A percentile compares a stretch with the other conserved stretches of the same genome.
phyloP scores from a whole-genome alignment of 2,888 invertebrate genomes.

The Drosophila pseudotalamancana region DNA sequence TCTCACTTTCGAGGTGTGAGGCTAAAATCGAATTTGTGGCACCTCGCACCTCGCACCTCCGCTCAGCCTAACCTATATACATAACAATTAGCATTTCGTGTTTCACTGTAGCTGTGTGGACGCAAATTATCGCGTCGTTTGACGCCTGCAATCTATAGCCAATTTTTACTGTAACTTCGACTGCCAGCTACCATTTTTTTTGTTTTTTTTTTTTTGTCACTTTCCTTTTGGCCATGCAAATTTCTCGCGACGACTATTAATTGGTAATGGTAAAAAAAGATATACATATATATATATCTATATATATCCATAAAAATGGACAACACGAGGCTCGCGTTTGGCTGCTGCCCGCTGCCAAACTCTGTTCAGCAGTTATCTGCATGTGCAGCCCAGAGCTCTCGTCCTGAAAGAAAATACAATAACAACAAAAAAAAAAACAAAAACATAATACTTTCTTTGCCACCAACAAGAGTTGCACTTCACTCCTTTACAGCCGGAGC shows the following conservation, averaged over 20 bases:
- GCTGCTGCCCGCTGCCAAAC: conserved; percentile 34
- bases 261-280: conserved; percentile 69
- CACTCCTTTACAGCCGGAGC: conserved; percentile 23
- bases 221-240: conserved; percentile 74
- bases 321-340: conserved; percentile 56
- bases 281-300: too few relatives aligned
- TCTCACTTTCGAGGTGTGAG: conserved; percentile 70
- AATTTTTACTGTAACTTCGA: conserved; percentile 48
- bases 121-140: conserved; percentile 57
- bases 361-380: conserved; percentile 36
- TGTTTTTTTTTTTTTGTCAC: conserved; percentile 54
- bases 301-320: conserved; percentile 71
- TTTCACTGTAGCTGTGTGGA: conserved; percentile 31
- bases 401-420: conserved; percentile 46
- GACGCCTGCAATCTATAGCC: conserved; percentile 51
- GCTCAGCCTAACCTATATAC: too few relatives aligned
- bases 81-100: conserved; percentile 73
- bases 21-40: conserved; percentile 48
- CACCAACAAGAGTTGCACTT: conserved; percentile 17
- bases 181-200: conserved; percentile 15
- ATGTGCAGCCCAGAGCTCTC: conserved; percentile 41
- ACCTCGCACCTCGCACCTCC: conserved; percentile 31
- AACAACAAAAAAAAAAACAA: too few relatives aligned
- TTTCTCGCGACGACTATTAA: conserved; percentile 75
- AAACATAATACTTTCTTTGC: conserved; percentile 70